Evolutionary conservation across 2,888 invertebrate genomes (phyloP).

Genomic region (Neoascia interrupta): DNA sequence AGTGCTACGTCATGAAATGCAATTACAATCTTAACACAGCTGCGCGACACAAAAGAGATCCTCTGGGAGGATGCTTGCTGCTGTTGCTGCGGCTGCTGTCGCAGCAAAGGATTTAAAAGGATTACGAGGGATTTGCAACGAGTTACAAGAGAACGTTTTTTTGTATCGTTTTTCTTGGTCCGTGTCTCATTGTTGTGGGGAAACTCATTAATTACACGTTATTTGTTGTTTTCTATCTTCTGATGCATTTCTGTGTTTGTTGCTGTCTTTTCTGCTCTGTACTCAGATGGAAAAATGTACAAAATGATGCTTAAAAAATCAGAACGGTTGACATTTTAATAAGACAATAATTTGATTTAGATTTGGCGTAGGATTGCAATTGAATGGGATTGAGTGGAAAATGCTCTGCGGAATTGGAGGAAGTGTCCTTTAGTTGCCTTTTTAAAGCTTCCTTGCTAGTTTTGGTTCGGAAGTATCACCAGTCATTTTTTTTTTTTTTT

Average conservation of each 20-base stretch:
- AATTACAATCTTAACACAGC: constrained; percentile 67
- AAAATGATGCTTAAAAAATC: constrained; percentile 31
- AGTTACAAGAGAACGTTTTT: constrained; percentile 45
- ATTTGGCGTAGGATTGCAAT: neutral
- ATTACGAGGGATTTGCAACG: constrained; percentile 55
- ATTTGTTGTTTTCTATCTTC: constrained; percentile 43
- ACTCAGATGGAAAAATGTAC: neutral
- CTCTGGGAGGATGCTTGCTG: constrained; percentile 27
- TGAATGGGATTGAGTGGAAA: no score
- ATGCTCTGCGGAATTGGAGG: no score
- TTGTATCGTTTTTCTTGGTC: constrained; percentile 31
- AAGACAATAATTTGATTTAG: no score
- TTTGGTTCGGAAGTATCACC: no score
- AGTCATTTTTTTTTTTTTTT: no score
- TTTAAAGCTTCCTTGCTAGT: no score
- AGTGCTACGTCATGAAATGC: constrained; percentile 63
- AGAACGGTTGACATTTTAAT: constrained; percentile 24
- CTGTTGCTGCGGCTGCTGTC: constrained; percentile 31
- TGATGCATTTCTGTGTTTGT: neutral
- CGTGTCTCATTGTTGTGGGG: constrained; percentile 57
- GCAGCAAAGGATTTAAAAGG: constrained; percentile 48
- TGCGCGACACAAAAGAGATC: constrained; percentile 53
- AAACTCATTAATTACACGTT: constrained; percentile 59
- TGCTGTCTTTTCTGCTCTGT: neutral
- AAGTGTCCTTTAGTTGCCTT: no score